Conservation (phyloP, 2,888 invertebrate genomes). For the Sesamia inferens region DNA sequence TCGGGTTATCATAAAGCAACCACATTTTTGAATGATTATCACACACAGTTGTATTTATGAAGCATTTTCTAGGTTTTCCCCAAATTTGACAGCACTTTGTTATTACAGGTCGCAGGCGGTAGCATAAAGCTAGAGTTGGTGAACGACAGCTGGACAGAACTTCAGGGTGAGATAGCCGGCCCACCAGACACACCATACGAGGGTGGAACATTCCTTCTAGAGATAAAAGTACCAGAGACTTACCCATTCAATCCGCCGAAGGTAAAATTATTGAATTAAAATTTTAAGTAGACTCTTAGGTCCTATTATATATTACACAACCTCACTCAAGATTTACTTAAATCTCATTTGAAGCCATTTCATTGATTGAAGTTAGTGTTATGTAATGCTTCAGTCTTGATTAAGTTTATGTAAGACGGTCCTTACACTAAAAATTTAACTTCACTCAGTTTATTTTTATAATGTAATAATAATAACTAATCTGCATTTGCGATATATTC, state of each 20-base stretch:
- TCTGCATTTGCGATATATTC: too few relatives aligned
- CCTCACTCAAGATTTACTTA: too few relatives aligned
- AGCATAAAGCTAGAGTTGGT: slow-evolving; percentile 96
- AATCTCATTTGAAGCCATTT: too few relatives aligned
- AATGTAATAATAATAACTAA: too few relatives aligned
- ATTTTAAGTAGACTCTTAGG: not conserved
- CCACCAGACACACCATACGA: slow-evolving; percentile 99
- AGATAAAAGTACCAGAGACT: slow-evolving; percentile 99
- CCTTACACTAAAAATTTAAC: too few relatives aligned
- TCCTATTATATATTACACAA: too few relatives aligned
- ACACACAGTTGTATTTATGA: not conserved
- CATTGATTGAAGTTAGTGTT: too few relatives aligned
- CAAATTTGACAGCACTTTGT: not conserved
- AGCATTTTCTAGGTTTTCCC: not conserved
- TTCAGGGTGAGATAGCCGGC: slow-evolving; percentile 98
- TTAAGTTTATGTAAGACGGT: too few relatives aligned
- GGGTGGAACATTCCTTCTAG: slow-evolving; percentile 97
- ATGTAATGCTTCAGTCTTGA: too few relatives aligned
- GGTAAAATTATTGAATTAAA: slow-evolving; percentile 87
- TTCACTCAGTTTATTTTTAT: too few relatives aligned
- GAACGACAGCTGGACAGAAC: slow-evolving; percentile 97
- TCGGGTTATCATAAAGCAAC: not conserved
- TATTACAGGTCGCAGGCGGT: slow-evolving; percentile 94
- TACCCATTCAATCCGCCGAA: slow-evolving; percentile 99
- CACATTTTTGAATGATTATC: not conserved